Evolutionary conservation across 2,797 vertebrate species (phyloP).

Genomic region (Chiloscyllium punctatum): DNA sequence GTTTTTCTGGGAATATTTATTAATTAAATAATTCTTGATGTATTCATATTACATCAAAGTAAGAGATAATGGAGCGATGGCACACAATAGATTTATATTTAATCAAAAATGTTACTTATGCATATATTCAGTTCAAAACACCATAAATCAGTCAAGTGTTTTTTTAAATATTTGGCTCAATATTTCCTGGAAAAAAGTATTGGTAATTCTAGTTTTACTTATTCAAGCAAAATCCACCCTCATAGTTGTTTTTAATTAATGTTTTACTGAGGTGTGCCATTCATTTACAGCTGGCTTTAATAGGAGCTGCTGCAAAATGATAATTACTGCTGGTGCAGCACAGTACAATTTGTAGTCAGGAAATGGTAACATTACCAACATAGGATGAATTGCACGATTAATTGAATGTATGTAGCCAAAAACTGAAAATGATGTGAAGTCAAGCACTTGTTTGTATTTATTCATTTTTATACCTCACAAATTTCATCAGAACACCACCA

Average conservation of each 20-base stretch:
- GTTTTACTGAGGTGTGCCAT: neutral
- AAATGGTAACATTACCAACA: conserved; percentile 4
- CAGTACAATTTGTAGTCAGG: neutral
- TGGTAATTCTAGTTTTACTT: neutral
- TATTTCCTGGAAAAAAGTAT: neutral
- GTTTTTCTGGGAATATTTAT: neutral
- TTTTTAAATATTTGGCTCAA: neutral
- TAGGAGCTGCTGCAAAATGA: neutral
- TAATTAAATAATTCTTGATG: too few species aligned
- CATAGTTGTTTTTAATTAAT: neutral
- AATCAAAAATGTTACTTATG: neutral
- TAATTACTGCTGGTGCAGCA: conserved; percentile 6
- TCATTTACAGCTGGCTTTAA: conserved; percentile 1
- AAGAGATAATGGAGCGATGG: neutral
- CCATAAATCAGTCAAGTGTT: neutral
- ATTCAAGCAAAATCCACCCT: neutral
- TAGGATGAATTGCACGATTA: conserved; percentile 1
- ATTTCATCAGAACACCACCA: neutral
- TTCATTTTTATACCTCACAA: neutral
- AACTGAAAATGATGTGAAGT: neutral
- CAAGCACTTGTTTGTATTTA: conserved; percentile 2
- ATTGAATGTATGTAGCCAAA: neutral
- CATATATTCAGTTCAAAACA: neutral
- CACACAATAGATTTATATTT: neutral
- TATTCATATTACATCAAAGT: neutral